Percentiles rank a stretch among this genome's conserved stretches.
Conservation (phyloP, 53 echinoderm and acorn worm genomes). For the Holothuria scabra region DNA sequence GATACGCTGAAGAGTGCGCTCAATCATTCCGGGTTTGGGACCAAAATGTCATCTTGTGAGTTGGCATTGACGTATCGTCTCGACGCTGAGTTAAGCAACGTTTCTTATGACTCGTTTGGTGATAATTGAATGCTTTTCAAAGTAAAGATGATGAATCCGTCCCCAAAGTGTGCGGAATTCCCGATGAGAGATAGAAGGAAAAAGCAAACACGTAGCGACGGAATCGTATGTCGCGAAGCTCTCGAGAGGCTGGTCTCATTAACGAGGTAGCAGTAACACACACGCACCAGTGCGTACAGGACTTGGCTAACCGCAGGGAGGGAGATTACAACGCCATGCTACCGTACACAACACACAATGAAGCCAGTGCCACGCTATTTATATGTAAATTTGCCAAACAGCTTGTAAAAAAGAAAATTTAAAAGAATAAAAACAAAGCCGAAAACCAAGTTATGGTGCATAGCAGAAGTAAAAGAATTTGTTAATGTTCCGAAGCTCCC, state of each 20-base stretch:
- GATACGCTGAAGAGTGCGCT: slow-evolving; percentile 19
- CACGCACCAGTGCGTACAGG: slow-evolving; percentile 34
- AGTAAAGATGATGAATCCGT: slow-evolving; percentile 39
- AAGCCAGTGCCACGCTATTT: slow-evolving; percentile 4
- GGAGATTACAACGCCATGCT: background rate
- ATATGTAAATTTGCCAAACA: slow-evolving; percentile 24
- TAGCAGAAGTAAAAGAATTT: slow-evolving; percentile 7
- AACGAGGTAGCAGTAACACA: background rate
- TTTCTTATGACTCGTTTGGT: slow-evolving; percentile 15
- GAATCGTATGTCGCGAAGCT: slow-evolving; percentile 15
- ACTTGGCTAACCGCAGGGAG: slow-evolving; percentile 31
- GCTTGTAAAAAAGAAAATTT: background rate
- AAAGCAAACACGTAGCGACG: background rate
- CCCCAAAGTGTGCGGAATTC: slow-evolving; percentile 31
- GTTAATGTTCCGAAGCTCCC: slow-evolving; percentile 17
- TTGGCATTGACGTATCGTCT: slow-evolving; percentile 42
- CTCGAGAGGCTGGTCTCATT: slow-evolving; percentile 36
- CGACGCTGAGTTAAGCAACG: slow-evolving; percentile 31
- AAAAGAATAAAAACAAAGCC: background rate
- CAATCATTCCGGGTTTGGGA: slow-evolving; percentile 32
- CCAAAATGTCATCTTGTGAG: slow-evolving; percentile 1
- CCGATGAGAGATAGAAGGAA: background rate
- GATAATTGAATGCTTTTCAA: slow-evolving; percentile 44
- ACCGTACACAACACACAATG: too few species aligned
- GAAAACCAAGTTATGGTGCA: background rate